phyloP scores from a whole-genome alignment of 2,113 vertebrate genomes.

The Alosa alosa region DNA sequence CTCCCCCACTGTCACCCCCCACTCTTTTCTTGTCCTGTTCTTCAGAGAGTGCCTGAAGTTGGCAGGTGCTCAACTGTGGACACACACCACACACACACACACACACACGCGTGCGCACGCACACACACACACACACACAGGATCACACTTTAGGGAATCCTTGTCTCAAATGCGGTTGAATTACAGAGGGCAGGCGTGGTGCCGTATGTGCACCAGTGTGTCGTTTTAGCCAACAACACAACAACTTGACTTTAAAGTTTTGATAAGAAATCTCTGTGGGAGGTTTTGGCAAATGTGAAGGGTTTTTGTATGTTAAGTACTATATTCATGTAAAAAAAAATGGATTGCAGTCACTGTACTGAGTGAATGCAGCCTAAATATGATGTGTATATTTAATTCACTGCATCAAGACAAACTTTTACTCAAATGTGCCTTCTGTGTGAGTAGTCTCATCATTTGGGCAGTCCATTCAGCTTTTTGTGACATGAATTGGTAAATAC shows the following conservation, averaged over 20 bases:
- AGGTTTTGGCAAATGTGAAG: neutral
- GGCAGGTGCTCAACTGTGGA: neutral
- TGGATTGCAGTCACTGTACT: neutral
- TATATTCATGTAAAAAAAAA: neutral
- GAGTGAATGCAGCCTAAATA: too few species aligned
- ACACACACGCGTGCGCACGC: too few species aligned
- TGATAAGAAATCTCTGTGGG: neutral
- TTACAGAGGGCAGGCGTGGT: neutral
- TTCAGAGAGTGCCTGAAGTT: neutral
- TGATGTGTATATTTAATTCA: too few species aligned
- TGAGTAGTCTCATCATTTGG: neutral
- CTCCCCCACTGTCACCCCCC: constrained; percentile 20
- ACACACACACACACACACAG: neutral
- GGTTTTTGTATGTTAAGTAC: neutral
- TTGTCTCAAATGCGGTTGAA: neutral
- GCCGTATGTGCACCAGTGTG: neutral
- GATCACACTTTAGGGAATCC: neutral
- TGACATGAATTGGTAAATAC: neutral
- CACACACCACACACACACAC: neutral
- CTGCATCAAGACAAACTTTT: too few species aligned
- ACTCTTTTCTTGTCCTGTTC: constrained; percentile 25
- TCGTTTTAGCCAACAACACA: constrained; percentile 42
- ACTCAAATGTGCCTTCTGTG: neutral
- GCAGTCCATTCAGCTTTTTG: neutral
- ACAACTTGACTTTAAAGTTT: neutral